Conservation (phyloP, 2,797 vertebrate species). For the Danionella dracula region DNA sequence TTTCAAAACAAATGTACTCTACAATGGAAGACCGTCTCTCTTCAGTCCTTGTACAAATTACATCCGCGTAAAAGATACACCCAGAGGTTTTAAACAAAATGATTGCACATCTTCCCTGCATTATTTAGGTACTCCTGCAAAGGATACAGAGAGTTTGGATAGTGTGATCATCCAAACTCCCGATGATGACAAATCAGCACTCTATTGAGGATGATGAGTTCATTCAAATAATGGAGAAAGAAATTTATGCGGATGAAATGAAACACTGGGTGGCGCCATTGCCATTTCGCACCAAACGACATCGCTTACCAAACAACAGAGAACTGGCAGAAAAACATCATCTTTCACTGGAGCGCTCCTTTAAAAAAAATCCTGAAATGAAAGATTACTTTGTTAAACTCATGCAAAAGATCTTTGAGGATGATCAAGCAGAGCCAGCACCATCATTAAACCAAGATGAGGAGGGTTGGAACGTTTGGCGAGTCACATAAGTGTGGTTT, state of each 20-base stretch:
- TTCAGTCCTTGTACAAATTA: background rate
- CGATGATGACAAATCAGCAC: background rate
- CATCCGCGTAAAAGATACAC: background rate
- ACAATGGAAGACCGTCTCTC: background rate
- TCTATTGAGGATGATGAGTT: background rate
- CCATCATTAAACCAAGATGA: background rate
- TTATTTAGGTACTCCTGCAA: background rate
- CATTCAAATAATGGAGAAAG: too few species aligned
- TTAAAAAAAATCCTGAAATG: background rate
- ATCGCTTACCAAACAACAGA: background rate
- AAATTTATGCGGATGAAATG: background rate
- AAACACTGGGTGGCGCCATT: background rate
- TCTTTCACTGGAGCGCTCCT: background rate
- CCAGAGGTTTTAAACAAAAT: background rate
- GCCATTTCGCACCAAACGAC: background rate
- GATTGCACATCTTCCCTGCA: background rate
- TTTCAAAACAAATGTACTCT: background rate
- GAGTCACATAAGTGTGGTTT: background rate
- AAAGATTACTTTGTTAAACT: background rate
- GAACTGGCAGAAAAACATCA: background rate
- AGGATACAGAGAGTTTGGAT: background rate
- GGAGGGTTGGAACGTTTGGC: background rate
- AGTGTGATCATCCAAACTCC: background rate
- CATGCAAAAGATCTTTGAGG: background rate
- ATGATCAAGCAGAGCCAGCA: background rate